A percentile compares a stretch with the other conserved stretches of the same genome.
phyloP scores from a whole-genome alignment of 2,888 invertebrate species.

The Andrena flavipes region DNA sequence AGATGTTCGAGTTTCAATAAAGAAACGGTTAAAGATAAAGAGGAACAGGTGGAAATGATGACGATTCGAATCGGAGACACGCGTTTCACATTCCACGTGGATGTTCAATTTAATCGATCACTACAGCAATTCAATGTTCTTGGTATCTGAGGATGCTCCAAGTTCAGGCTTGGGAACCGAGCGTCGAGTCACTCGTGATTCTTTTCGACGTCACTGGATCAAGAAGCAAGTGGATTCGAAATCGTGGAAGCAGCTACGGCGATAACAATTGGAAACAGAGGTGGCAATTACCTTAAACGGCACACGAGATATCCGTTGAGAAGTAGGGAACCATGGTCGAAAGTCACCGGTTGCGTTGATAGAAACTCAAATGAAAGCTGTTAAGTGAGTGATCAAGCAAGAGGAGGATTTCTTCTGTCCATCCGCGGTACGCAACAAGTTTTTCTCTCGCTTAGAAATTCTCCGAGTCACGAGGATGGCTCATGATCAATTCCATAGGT shows the following conservation, averaged over 20 bases:
- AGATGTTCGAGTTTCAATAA: too few species aligned
- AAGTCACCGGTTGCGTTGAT: constrained; percentile 57
- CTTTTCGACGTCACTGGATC: not conserved
- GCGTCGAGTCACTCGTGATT: too few species aligned
- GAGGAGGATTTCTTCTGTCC: constrained; percentile 58
- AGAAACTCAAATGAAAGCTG: constrained; percentile 75
- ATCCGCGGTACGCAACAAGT: constrained; percentile 45
- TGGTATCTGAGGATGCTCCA: too few species aligned
- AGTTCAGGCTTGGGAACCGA: too few species aligned
- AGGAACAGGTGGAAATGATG: too few species aligned
- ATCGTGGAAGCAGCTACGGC: not conserved
- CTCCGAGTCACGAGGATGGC: constrained; percentile 19
- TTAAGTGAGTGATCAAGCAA: constrained; percentile 63
- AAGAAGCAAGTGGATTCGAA: not conserved
- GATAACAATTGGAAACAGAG: not conserved
- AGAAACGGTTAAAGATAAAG: too few species aligned
- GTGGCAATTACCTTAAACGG: not conserved
- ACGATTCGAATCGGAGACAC: too few species aligned
- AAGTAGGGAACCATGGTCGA: constrained; percentile 46
- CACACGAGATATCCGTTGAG: constrained; percentile 27
- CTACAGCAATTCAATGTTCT: too few species aligned
- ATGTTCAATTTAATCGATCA: too few species aligned
- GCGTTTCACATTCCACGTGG: too few species aligned
- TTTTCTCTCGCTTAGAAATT: constrained; percentile 52
- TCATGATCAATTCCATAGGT: constrained; percentile 27